These are phyloP conservation scores for Araneus ventricosus DNA, from an alignment of 1,140 invertebrate species.

Conservation along the genomic window DNA sequence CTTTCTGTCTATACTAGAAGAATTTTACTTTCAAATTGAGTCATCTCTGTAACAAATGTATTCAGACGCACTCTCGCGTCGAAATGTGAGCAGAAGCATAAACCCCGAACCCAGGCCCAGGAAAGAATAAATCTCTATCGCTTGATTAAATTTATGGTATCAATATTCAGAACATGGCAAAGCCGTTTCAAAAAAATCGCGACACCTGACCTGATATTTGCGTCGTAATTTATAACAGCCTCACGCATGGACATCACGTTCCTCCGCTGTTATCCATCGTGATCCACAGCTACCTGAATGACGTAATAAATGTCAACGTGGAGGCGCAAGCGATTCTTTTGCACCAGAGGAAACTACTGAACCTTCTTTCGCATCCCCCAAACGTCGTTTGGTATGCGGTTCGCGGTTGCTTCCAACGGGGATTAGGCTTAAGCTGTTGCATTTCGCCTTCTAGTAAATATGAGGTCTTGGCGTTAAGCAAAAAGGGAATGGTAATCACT, in stretches of 20 bases:
- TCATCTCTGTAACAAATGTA: too few relatives aligned
- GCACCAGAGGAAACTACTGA: background rate
- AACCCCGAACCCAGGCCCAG: background rate
- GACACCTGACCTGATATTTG: constrained; percentile 49
- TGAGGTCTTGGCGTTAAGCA: background rate
- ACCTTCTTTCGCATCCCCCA: background rate
- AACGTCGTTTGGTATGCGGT: constrained; percentile 52
- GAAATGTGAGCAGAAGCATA: too few relatives aligned
- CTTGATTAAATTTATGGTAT: constrained; percentile 21
- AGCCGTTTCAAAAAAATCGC: background rate
- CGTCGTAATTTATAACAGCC: constrained; percentile 50
- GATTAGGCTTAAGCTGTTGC: constrained; percentile 58
- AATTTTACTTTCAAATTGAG: too few relatives aligned
- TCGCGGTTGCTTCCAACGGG: background rate
- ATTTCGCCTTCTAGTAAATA: constrained; percentile 41
- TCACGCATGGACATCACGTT: constrained; percentile 45
- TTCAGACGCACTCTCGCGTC: too few relatives aligned
- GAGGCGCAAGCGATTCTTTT: constrained; percentile 31
- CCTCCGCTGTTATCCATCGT: constrained; percentile 31
- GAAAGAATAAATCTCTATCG: background rate
- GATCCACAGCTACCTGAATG: constrained; percentile 47
- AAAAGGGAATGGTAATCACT: constrained; percentile 39
- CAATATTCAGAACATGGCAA: background rate
- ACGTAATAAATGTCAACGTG: constrained; percentile 65
- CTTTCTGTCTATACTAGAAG: too few relatives aligned